Evolutionary conservation across 2,113 vertebrate genomes (phyloP), one percentile per base, ranked within the genome.

Genomic region (Actinemys pallida): DNA sequence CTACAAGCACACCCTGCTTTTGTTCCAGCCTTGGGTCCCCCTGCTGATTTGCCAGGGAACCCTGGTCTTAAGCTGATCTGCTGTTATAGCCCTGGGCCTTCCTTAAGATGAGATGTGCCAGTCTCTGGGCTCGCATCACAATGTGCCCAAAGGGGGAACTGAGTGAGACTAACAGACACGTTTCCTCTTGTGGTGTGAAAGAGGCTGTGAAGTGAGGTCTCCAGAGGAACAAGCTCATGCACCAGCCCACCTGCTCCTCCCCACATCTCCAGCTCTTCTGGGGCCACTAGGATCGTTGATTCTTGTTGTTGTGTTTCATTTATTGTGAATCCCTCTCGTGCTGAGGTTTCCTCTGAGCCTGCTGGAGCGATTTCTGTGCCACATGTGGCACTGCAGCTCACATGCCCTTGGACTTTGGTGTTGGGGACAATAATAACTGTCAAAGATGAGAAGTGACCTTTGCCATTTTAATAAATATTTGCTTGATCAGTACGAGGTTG

Each of bases 341-440:
- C 5, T 16, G 35, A 19, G 62, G 14, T 69, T 69, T 3, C 31
- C 5, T 7, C 80, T 3, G 11, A 69, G 76, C 69, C 59, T 90
- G 35, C 27, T 53, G 14, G 20, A 80, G 50, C 35, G 53, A 49
- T 83, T n/a, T 47, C 42, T 76, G 17, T 7, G 20, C 42, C 3
- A 0, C 45, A 35, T 25, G 39, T 22, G 75, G 56, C 12, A 52
- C 22, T 47, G 56, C 82, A 91, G 17, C 80, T 84, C 27, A 31
- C 82, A 88, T 92, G 84, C 85, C 96, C 94, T 97, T 97, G 97
- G 95, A 97, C 96, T 96, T 97, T 93, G 93, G 97, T 78, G 92
- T 1, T 0, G 12, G 65, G 19, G 89, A 50, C 81, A 96, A 95
- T 97, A 97, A 96, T 92, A 96, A 92, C 89, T 78, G 72, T 93